Evolutionary conservation across 2,113 vertebrate genomes (phyloP), one percentile per base, ranked within the genome.

Genomic region (Gadus macrocephalus): DNA sequence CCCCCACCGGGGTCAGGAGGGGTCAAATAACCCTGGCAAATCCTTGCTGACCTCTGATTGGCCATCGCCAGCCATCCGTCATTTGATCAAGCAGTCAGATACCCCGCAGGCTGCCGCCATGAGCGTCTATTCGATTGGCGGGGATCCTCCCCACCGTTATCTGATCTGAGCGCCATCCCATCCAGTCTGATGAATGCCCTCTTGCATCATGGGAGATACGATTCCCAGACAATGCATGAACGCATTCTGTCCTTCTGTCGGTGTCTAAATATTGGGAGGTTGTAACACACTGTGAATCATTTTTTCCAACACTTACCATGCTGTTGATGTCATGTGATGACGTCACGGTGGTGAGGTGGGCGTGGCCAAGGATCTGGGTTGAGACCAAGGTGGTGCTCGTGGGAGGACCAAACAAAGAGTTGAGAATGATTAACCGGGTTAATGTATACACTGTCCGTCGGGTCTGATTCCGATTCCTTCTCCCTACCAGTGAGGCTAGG

Each of bases 1-100:
- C 70, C 74, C 74, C 53, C 65, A 31, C 35, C 62, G 8, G 84
- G 90, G 91, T 92, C 90, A 91, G 53, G 31, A 80, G 73, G 89
- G 89, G 89, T 89, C 88, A 91, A 88, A 87, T 76, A 90, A 85
- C 86, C 81, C 42, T 59, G 70, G 75, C 83, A 82, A 88, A 85
- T 81, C 85, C 76, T 73, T 75, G 77, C 74, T 86, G 85, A 91
- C 89, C 87, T 71, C 66, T 69, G 67, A 78, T 79, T 77, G 85
- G 81, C 76, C 75, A 82, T 80, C 67, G 25, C 74, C 83, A 56
- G n/a, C 16, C 76, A 82, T 85, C 77, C 78, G 82, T 88, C 82
- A 89, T 82, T 83, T 82, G 86, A 89, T 88, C 87, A 82, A 49
- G 81, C 73, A 80, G 79, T 53, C 42, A 83, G 61, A 70, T 42